phyloP scores from a whole-genome alignment of 2,113 vertebrate species.

The Orcinus orca region DNA sequence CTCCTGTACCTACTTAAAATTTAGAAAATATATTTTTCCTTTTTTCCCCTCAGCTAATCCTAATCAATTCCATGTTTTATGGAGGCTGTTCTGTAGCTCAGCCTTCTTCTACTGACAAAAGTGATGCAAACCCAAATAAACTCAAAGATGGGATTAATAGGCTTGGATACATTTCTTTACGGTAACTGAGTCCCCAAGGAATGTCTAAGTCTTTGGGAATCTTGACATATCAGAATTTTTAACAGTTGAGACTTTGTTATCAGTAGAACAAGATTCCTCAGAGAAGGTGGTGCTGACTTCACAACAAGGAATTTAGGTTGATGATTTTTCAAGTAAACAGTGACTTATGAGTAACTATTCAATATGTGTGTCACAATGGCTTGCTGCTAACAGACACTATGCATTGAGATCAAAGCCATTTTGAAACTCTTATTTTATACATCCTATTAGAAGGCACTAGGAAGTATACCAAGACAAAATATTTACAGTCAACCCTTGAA shows the following conservation, averaged over 20 bases:
- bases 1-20: neutral
- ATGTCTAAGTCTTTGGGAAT: neutral
- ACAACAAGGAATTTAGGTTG: slow-evolving; percentile 26
- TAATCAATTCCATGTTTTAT: neutral
- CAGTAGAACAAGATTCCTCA: slow-evolving; percentile 23
- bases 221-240: slow-evolving; percentile 46
- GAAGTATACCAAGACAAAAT: neutral
- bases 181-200: neutral
- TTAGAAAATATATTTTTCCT: neutral
- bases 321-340: slow-evolving; percentile 35
- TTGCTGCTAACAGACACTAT: neutral
- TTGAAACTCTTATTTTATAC: neutral
- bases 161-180: slow-evolving; percentile 25
- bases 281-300: neutral
- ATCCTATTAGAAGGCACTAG: neutral
- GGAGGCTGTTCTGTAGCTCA: neutral
- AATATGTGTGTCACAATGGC: neutral
- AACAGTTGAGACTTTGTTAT: slow-evolving; percentile 40
- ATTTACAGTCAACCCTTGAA: neutral
- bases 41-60: neutral
- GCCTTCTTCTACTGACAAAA: neutral
- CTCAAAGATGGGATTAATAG: neutral
- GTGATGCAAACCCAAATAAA: neutral
- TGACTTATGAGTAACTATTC: neutral
- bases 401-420: neutral